Conservation (phyloP, 2,113 vertebrate genomes). For the Pelvicachromis taeniatus region DNA sequence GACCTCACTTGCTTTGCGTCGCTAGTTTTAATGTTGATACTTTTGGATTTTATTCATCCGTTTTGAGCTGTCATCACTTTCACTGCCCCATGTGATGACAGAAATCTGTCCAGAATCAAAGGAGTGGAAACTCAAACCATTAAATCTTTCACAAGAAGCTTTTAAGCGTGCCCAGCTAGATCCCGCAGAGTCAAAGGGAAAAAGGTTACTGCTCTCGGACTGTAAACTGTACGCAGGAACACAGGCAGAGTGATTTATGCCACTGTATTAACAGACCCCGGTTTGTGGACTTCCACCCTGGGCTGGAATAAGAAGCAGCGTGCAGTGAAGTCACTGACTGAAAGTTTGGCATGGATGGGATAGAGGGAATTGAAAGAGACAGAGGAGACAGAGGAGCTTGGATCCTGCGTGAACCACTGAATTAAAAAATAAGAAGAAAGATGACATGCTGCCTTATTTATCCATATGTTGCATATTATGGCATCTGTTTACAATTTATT, state of each 20-base stretch:
- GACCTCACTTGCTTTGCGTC: neutral
- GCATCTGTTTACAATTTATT: conserved; percentile 72
- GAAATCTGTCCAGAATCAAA: neutral
- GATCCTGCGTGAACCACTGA: conserved; percentile 51
- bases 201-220: conserved; percentile 28
- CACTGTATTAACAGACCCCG: neutral
- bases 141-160: conserved; percentile 2
- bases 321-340: conserved; percentile 45
- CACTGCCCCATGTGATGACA: neutral
- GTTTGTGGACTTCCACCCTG: conserved; percentile 30
- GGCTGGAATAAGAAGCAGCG: conserved; percentile 41
- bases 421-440: conserved; percentile 40
- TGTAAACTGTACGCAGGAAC: neutral
- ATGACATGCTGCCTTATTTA: conserved; percentile 61
- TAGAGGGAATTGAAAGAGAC: neutral
- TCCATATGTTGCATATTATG: conserved; percentile 66
- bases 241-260: conserved; percentile 32
- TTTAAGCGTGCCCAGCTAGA: neutral
- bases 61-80: conserved; percentile 5
- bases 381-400: conserved; percentile 22
- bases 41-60: conserved; percentile 18
- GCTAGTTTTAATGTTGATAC: conserved; percentile 7
- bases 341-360: conserved; percentile 10
- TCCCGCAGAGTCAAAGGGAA: conserved; percentile 21
- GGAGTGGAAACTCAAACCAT: conserved; percentile 19